Conservation (phyloP, 2,888 invertebrate species). For the Lasius fuliginosus region DNA sequence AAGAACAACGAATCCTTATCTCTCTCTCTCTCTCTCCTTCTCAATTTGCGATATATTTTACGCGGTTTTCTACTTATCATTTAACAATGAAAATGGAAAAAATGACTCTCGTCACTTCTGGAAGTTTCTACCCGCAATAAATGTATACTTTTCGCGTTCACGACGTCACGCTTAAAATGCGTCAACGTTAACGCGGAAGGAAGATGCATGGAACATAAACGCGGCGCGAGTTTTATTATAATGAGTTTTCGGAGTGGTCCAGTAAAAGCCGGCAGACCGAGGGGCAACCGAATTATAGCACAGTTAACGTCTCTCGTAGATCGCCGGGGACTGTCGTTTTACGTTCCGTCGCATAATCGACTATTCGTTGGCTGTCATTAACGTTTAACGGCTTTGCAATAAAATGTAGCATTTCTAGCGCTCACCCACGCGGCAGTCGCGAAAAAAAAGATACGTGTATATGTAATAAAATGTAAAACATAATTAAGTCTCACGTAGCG, state of each 20-base stretch:
- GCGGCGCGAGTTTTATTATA: not conserved
- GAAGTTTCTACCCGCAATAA: not conserved
- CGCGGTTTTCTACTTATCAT: not conserved
- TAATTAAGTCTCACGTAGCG: not conserved
- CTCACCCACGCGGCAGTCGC: not conserved
- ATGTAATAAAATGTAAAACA: not conserved
- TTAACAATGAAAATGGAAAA: not conserved
- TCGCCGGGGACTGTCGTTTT: slow-evolving; percentile 23
- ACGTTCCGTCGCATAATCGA: slow-evolving; percentile 39
- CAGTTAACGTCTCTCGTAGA: slow-evolving; percentile 43
- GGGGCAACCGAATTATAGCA: slow-evolving; percentile 24
- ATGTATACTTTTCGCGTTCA: not conserved
- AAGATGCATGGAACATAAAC: slow-evolving; percentile 19
- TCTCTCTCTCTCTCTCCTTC: not conserved
- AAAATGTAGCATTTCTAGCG: slow-evolving; percentile 50
- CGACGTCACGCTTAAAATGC: not conserved
- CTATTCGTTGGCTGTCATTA: slow-evolving; percentile 49
- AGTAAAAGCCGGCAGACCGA: slow-evolving; percentile 31
- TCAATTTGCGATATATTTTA: not conserved
- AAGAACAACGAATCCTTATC: not conserved
- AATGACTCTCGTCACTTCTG: not conserved
- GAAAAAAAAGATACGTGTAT: not conserved
- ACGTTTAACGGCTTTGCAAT: slow-evolving; percentile 51
- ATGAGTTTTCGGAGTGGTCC: slow-evolving; percentile 34
- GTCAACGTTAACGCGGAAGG: not conserved